phyloP scores from a whole-genome alignment of 92 coral and sea anemone genomes.

The Heteractis magnifica region DNA sequence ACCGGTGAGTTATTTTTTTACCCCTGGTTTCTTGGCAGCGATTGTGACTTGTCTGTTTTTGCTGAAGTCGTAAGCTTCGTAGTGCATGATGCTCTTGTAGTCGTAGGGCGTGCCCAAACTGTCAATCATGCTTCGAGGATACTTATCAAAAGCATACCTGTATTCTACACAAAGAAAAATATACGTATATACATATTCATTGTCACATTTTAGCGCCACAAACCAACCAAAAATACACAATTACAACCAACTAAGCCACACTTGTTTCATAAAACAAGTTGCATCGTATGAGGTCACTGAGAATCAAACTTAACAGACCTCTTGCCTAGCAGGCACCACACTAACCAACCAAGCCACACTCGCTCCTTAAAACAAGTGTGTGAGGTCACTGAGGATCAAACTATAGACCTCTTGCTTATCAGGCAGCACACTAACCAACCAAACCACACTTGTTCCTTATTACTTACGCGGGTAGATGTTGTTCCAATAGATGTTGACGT shows the following conservation, averaged over 20 bases:
- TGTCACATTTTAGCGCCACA: too few relatives aligned
- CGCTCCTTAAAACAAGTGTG: too few relatives aligned
- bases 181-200: neutral
- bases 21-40: constrained; percentile 32
- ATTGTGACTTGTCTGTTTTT: constrained; percentile 26
- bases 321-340: neutral
- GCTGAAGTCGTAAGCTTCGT: constrained; percentile 41
- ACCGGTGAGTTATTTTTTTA: neutral
- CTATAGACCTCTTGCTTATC: too few relatives aligned
- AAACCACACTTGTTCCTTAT: too few relatives aligned
- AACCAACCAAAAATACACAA: too few relatives aligned
- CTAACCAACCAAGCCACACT: too few relatives aligned
- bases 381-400: too few relatives aligned
- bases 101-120: constrained; percentile 38
- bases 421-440: too few relatives aligned
- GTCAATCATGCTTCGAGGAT: constrained; percentile 26
- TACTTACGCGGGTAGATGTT: constrained; percentile 26
- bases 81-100: constrained; percentile 44
- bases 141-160: constrained; percentile 36
- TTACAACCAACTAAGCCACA: too few relatives aligned
- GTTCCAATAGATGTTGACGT: constrained; percentile 26
- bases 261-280: too few relatives aligned
- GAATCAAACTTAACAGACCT: too few relatives aligned
- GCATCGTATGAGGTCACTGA: too few relatives aligned
- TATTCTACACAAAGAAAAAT: constrained; percentile 9